Conservation (phyloP, 37 sponge, comb jelly and placozoan species). For the Dysidea cf. avara region DNA sequence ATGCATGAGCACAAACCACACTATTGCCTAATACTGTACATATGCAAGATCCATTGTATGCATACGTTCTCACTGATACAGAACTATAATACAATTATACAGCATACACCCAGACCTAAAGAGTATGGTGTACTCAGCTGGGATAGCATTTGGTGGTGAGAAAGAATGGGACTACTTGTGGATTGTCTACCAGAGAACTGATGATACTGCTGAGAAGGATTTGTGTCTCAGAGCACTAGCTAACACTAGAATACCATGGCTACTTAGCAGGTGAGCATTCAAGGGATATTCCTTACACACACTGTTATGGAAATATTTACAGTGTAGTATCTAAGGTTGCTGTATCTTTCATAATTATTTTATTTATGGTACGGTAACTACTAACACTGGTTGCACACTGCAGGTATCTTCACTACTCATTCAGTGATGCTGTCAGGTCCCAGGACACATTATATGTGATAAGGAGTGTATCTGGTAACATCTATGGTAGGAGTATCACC, state of each 20-base stretch:
- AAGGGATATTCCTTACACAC: background rate
- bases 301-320: conserved; percentile 1
- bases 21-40: background rate
- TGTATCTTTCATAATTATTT: too few relatives aligned
- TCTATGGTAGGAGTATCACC: conserved; percentile 55
- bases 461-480: conserved; percentile 49
- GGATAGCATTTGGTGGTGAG: conserved; percentile 67
- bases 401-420: conserved; percentile 65
- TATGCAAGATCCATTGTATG: background rate
- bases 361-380: background rate
- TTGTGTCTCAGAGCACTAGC: conserved; percentile 62
- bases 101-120: conserved; percentile 78
- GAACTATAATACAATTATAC: background rate
- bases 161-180: conserved; percentile 89
- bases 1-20: background rate
- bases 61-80: background rate
- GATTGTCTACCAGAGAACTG: conserved; percentile 44
- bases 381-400: background rate
- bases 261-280: conserved; percentile 59
- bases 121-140: conserved; percentile 70
- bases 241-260: conserved; percentile 68
- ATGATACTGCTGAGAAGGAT: conserved; percentile 70
- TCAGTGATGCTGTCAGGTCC: conserved; percentile 47
- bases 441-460: conserved; percentile 78
- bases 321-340: too few relatives aligned